Conservation (phyloP, 2,113 vertebrate species). For the Muntiacus reevesi region DNA sequence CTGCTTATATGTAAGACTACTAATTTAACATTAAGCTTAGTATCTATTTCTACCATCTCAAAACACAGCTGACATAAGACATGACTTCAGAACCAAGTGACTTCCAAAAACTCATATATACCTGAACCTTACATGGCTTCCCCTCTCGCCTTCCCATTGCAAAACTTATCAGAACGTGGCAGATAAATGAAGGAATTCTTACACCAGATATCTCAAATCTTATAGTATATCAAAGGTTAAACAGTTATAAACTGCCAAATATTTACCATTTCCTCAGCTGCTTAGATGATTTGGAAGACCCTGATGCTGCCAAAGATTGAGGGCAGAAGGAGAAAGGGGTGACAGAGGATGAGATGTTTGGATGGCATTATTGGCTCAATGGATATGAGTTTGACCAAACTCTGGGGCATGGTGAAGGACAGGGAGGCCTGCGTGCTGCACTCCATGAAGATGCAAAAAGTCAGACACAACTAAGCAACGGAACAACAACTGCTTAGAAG, state of each 20-base stretch:
- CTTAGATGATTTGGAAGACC: not conserved
- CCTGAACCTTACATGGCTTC: not conserved
- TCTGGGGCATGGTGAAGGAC: fast-evolving
- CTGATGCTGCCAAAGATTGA: not conserved
- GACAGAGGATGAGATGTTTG: not conserved
- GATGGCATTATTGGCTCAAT: fast-evolving
- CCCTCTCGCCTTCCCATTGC: fast-evolving
- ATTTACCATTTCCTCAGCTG: not conserved
- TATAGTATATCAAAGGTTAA: not conserved
- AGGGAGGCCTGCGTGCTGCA: not conserved
- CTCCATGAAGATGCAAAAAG: not conserved
- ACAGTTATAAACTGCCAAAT: not conserved
- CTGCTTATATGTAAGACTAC: not conserved
- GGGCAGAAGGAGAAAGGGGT: not conserved
- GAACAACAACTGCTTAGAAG: not conserved
- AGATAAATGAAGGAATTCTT: not conserved
- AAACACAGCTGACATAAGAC: not conserved
- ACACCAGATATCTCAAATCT: not conserved
- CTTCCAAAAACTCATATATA: not conserved
- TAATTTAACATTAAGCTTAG: not conserved
- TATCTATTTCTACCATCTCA: not conserved
- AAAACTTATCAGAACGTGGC: not conserved
- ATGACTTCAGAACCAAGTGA: not conserved
- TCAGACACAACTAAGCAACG: fast-evolving
- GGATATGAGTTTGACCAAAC: not conserved